Conservation (phyloP, 2,113 vertebrate species). For the Penelope pileata region DNA sequence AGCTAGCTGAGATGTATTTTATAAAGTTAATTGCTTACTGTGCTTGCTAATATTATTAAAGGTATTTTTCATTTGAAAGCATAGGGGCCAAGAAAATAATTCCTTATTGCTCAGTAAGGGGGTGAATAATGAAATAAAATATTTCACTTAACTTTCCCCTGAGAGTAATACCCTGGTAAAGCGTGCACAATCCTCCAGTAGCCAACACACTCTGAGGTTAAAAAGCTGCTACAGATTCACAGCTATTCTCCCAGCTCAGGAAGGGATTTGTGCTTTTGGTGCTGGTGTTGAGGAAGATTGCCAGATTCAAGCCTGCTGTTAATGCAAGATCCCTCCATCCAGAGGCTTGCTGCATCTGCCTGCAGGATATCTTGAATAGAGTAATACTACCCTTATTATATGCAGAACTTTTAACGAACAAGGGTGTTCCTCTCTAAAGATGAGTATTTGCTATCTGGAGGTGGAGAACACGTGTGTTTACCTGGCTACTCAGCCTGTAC, state of each 20-base stretch:
- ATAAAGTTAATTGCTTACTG: not conserved
- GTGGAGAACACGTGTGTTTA: not conserved
- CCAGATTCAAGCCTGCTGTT: not conserved
- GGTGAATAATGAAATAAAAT: not conserved
- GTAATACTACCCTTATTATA: not conserved
- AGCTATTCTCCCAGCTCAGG: not conserved
- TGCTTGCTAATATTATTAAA: conserved; percentile 16
- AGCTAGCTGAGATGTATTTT: not conserved
- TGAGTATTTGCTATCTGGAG: not conserved
- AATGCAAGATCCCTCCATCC: not conserved
- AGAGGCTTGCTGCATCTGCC: not conserved
- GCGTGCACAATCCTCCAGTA: not conserved
- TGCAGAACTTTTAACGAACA: not conserved
- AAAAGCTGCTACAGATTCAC: conserved; percentile 12
- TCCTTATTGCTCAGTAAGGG: conserved; percentile 45
- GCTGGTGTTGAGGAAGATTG: conserved; percentile 8
- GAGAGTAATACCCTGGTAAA: conserved; percentile 43
- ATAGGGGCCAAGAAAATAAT: conserved; percentile 5
- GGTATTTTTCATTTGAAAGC: not conserved
- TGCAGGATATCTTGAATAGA: not conserved
- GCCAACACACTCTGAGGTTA: not conserved
- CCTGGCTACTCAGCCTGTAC: not conserved
- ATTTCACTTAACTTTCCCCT: conserved; percentile 45
- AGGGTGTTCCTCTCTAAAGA: not conserved
- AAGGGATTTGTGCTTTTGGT: conserved; percentile 53